Conservation (phyloP, 2,888 invertebrate genomes). For the Heliconius sara region DNA sequence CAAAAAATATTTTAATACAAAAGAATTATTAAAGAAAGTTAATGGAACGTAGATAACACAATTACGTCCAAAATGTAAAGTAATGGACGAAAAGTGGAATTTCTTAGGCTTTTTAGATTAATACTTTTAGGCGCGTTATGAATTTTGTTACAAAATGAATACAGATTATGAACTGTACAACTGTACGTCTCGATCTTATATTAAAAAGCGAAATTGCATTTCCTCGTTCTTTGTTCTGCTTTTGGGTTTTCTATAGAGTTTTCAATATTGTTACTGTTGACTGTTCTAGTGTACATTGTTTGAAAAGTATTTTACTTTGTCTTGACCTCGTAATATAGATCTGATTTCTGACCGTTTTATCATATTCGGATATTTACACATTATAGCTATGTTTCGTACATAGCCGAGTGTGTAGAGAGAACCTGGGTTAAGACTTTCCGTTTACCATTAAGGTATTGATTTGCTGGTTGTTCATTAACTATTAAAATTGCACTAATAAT, state of each 20-base stretch:
- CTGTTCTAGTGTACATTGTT: conserved; percentile 17
- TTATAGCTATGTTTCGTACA: background rate
- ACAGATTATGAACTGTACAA: conserved; percentile 38
- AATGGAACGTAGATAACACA: conserved; percentile 53
- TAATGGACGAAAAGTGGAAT: conserved; percentile 51
- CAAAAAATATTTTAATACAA: conserved; percentile 47
- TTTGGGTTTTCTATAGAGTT: conserved; percentile 19
- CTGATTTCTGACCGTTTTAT: background rate
- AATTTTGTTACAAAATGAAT: conserved; percentile 45
- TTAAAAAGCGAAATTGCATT: conserved; percentile 29
- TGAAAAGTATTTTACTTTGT: conserved; percentile 7
- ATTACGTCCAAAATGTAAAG: conserved; percentile 52
- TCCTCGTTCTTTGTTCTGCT: conserved; percentile 6
- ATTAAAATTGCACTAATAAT: too few species aligned
- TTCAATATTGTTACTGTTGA: conserved; percentile 22
- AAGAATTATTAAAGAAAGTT: conserved; percentile 50
- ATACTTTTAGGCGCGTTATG: conserved; percentile 44
- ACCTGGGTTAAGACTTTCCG: too few species aligned
- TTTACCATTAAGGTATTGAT: too few species aligned
- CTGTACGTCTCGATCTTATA: conserved; percentile 31
- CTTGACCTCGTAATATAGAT: background rate
- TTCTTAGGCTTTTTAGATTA: conserved; percentile 47
- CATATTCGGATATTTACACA: background rate
- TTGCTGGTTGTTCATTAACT: too few species aligned
- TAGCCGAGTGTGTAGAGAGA: too few species aligned